phyloP scores from a whole-genome alignment of 2,888 invertebrate species.

The Oithona nana region DNA sequence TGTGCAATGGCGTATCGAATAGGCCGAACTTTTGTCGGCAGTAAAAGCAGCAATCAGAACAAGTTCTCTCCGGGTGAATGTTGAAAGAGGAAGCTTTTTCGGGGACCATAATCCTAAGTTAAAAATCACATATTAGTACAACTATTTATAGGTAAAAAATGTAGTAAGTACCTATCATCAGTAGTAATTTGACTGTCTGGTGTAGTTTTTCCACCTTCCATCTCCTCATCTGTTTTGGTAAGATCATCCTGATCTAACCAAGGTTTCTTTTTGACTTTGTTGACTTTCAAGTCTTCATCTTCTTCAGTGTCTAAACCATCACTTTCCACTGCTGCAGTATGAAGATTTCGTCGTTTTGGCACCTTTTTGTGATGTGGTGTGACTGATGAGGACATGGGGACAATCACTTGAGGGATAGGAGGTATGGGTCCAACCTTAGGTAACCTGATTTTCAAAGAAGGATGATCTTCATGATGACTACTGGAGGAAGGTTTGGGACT shows the following conservation, averaged over 20 bases:
- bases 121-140: neutral
- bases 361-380: neutral
- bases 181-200: neutral
- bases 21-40: constrained; percentile 71
- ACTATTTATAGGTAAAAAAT: neutral
- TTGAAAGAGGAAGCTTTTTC: constrained; percentile 73
- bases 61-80: constrained; percentile 59
- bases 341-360: neutral
- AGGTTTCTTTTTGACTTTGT: neutral
- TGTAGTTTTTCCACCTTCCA: neutral
- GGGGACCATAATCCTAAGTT: constrained; percentile 44
- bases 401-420: neutral
- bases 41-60: constrained; percentile 66
- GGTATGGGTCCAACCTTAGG: neutral
- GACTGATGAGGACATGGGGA: neutral
- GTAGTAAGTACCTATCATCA: neutral
- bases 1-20: constrained; percentile 66
- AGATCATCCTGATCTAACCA: neutral
- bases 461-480: neutral
- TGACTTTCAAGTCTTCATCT: neutral
- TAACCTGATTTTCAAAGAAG: neutral
- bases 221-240: neutral
- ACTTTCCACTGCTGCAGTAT: neutral
- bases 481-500: neutral
- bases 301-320: neutral